Evolutionary conservation across 1,140 invertebrate species (phyloP).

Genomic region (Aphelinus atriplicis): DNA sequence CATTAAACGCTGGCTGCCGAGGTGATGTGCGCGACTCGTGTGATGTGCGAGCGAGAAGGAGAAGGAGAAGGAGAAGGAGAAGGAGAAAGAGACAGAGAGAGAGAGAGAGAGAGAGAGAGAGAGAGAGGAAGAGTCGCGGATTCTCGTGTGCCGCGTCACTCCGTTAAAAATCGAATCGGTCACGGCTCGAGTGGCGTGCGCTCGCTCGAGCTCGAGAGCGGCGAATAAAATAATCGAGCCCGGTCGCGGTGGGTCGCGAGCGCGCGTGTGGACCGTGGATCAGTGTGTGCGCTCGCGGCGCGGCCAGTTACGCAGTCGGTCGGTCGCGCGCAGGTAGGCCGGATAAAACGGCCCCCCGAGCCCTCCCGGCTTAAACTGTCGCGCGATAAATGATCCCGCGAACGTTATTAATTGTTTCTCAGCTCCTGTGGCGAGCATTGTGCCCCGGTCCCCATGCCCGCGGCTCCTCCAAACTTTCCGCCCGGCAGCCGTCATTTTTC

Average conservation of each 20-base stretch:
- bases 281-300: neutral
- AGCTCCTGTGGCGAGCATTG: conserved; percentile 43
- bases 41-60: conserved; percentile 9
- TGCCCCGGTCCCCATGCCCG: conserved; percentile 53
- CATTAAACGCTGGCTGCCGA: conserved; percentile 1
- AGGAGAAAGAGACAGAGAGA: conserved; percentile 4
- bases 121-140: neutral
- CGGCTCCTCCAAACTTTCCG: conserved; percentile 36
- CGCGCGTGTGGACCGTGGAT: neutral
- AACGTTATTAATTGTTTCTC: conserved; percentile 66
- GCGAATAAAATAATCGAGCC: conserved; percentile 25
- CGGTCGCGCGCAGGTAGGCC: conserved; percentile 17
- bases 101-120: neutral
- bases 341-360: too few relatives aligned
- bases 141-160: conserved; percentile 40
- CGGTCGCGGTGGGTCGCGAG: neutral
- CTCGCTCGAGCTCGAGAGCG: neutral
- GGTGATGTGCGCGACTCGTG: too few relatives aligned
- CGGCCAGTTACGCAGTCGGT: neutral
- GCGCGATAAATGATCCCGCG: conserved; percentile 66
- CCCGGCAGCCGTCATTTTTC: conserved; percentile 59
- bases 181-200: conserved; percentile 53
- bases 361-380: conserved; percentile 60
- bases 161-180: conserved; percentile 66
- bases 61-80: conserved; percentile 10